Percentiles rank a stretch among this genome's conserved stretches.
Conservation (phyloP, 2,888 invertebrate genomes). For the Oxystoma pomonae region DNA sequence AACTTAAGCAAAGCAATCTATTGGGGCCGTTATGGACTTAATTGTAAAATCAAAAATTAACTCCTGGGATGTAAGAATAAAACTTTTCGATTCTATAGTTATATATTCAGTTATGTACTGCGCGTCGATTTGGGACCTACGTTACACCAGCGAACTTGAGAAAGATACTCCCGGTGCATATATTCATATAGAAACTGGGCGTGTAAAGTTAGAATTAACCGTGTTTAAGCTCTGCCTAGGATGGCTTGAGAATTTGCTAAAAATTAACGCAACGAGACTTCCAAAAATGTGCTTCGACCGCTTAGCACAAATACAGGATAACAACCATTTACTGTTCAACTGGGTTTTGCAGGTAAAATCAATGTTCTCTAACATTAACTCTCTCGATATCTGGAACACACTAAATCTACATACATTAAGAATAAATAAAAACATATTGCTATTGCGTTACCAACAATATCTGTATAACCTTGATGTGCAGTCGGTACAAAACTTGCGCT, state of each 20-base stretch:
- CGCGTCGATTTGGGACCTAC: too few relatives aligned
- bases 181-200: neutral
- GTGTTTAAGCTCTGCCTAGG: neutral
- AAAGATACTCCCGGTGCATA: neutral
- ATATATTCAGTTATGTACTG: too few relatives aligned
- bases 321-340: neutral
- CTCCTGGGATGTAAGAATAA: neutral
- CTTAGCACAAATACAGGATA: neutral
- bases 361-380: neutral
- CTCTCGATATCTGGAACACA: neutral
- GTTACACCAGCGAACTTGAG: too few relatives aligned
- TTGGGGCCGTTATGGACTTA: neutral
- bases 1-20: neutral
- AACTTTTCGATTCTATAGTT: neutral
- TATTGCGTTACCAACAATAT: neutral
- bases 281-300: constrained; percentile 2
- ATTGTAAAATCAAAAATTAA: neutral
- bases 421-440: neutral
- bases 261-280: neutral
- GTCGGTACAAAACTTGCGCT: neutral
- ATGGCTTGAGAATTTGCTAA: neutral
- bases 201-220: neutral
- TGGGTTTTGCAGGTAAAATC: neutral
- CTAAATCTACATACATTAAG: neutral
- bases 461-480: neutral